A percentile compares a stretch with the other conserved stretches of the same genome.
Conservation (phyloP, 2,113 vertebrate genomes). For the Siniperca knerii region DNA sequence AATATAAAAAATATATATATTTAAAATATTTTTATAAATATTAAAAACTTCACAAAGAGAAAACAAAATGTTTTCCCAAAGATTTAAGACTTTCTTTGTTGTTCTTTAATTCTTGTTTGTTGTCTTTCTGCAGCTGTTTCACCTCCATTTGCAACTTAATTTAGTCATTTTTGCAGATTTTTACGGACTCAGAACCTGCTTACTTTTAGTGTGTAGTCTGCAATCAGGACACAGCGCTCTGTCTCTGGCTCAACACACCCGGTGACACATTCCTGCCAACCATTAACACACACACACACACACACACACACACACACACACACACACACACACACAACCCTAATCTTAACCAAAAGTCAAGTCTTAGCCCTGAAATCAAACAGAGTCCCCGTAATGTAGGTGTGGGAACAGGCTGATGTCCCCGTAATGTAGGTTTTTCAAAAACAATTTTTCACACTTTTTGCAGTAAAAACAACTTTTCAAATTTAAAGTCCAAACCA, state of each 20-base stretch:
- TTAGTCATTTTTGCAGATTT: too few species aligned
- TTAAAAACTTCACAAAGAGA: too few species aligned
- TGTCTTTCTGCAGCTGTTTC: too few species aligned
- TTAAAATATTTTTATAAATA: too few species aligned
- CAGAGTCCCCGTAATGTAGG: background rate
- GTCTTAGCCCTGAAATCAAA: background rate
- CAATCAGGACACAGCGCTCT: background rate
- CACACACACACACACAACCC: background rate
- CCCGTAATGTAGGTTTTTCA: background rate
- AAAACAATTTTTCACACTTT: background rate
- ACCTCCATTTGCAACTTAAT: too few species aligned
- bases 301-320: constrained; percentile 18
- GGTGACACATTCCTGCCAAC: constrained; percentile 15
- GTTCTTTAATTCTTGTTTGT: too few species aligned
- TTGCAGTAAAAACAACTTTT: background rate
- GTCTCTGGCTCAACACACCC: constrained; percentile 12
- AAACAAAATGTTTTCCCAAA: too few species aligned
- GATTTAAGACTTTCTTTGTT: too few species aligned
- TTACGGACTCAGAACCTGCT: too few species aligned
- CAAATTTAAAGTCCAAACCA: background rate
- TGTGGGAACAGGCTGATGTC: background rate
- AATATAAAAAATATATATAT: too few species aligned
- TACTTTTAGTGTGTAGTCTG: too few species aligned
- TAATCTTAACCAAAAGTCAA: background rate
- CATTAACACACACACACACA: constrained; percentile 12